Evolutionary conservation across 2,113 vertebrate species (phyloP).

Genomic region (Callorhinus ursinus): DNA sequence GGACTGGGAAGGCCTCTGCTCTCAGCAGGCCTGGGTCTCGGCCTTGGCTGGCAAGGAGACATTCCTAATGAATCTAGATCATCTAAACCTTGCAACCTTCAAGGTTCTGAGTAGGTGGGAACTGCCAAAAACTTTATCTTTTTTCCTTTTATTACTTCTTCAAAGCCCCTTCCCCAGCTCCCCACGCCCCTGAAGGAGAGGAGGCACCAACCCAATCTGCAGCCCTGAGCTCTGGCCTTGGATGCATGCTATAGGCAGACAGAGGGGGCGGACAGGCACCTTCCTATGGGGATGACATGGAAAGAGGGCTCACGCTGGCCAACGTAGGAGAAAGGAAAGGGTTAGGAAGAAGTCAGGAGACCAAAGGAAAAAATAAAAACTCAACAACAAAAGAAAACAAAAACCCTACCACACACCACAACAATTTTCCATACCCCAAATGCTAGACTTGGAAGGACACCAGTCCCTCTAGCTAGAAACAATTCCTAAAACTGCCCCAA

Average conservation of each 20-base stretch:
- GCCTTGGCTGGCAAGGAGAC: conserved; percentile 33
- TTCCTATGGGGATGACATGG: background rate
- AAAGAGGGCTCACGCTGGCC: conserved; percentile 56
- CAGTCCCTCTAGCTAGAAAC: conserved; percentile 75
- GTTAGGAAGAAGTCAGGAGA: conserved; percentile 72
- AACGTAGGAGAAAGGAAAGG: conserved; percentile 49
- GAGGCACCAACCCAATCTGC: conserved; percentile 25
- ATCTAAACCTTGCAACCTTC: conserved; percentile 58
- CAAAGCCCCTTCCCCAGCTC: conserved; percentile 45
- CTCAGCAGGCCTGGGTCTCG: background rate
- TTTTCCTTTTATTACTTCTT: conserved; percentile 5
- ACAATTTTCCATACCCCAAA: conserved; percentile 75
- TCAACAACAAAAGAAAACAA: conserved; percentile 77
- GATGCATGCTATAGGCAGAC: conserved; percentile 32
- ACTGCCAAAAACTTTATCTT: conserved; percentile 43
- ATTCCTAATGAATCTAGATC: conserved; percentile 45
- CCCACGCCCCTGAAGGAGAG: conserved; percentile 33
- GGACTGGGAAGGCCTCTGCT: background rate
- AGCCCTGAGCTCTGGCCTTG: conserved; percentile 62
- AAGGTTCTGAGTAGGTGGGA: conserved; percentile 45
- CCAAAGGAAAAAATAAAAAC: conserved; percentile 78
- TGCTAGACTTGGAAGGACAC: conserved; percentile 67
- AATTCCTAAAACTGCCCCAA: conserved; percentile 69
- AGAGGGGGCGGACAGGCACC: background rate
- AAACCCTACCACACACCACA: conserved; percentile 75